Percentiles rank a stretch among this genome's conserved stretches.
Conservation (phyloP, 23 tunicate species). For the Clavelina lepadiformis region DNA sequence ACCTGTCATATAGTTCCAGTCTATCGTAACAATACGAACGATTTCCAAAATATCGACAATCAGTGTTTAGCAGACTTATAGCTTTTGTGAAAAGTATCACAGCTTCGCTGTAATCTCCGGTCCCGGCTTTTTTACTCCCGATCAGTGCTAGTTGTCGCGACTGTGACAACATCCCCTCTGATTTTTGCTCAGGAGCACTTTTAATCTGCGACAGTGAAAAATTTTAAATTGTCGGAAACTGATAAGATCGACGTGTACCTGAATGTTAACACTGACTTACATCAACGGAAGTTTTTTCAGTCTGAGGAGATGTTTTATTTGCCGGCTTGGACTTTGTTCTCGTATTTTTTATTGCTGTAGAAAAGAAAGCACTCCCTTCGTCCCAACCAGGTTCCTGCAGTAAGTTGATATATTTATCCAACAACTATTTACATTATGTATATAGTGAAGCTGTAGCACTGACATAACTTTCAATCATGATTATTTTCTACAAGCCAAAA, state of each 20-base stretch:
- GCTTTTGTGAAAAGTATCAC: conserved; percentile 40
- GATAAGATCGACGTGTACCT: too few species aligned
- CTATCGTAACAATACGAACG: conserved; percentile 43
- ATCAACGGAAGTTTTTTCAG: background rate
- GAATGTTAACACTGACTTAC: background rate
- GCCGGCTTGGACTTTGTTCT: conserved; percentile 1
- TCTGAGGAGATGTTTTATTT: background rate
- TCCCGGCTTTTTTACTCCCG: conserved; percentile 24
- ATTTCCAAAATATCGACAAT: conserved; percentile 47
- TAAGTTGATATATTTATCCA: background rate
- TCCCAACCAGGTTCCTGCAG: conserved; percentile 46
- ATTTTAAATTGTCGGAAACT: too few species aligned
- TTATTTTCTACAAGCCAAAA: too few species aligned
- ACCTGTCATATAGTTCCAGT: conserved; percentile 20
- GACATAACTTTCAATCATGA: background rate
- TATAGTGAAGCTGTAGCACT: background rate
- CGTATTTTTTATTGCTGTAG: conserved; percentile 17
- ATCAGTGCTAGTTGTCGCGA: conserved; percentile 35
- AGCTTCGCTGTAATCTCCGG: conserved; percentile 8
- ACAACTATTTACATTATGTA: background rate
- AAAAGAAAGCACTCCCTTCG: conserved; percentile 31
- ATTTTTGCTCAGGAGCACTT: too few species aligned
- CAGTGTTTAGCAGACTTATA: conserved; percentile 18
- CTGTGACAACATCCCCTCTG: too few species aligned
- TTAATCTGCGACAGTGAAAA: too few species aligned